These are phyloP conservation scores for Speoplatyrhinus poulsoni DNA, from an alignment of 2,113 vertebrate species.

Conservation along the genomic window DNA sequence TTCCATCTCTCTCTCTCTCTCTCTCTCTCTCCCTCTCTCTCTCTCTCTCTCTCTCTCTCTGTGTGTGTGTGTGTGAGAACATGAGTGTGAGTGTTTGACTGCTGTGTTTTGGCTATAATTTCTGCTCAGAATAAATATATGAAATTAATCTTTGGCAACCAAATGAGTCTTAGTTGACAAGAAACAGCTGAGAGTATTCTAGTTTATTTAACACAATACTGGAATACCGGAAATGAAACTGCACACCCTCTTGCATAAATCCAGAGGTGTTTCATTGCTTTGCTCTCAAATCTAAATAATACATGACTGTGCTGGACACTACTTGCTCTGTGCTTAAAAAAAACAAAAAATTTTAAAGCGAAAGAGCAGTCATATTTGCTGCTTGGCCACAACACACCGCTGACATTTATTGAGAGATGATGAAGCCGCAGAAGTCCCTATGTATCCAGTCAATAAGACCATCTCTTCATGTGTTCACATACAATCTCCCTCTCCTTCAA, in stretches of 20 bases:
- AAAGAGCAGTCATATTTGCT: neutral
- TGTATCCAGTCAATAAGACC: constrained; percentile 11
- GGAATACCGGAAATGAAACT: neutral
- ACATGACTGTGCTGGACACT: neutral
- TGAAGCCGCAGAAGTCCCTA: neutral
- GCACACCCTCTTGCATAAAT: neutral
- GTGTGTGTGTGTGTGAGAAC: neutral
- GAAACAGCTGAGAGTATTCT: constrained; percentile 1
- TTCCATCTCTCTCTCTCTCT: neutral
- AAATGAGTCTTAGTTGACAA: constrained; percentile 10
- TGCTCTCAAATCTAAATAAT: neutral
- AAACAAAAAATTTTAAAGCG: neutral
- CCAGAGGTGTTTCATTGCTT: neutral
- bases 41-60: constrained; percentile 10
- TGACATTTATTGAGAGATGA: constrained; percentile 10
- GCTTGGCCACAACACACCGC: neutral
- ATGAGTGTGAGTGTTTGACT: constrained; percentile 6
- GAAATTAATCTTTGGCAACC: constrained; percentile 27
- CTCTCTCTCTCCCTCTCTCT: no score
- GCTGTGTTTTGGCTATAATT: constrained; percentile 3
- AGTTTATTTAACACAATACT: neutral
- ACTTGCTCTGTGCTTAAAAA: neutral
- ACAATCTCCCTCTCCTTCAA: constrained; percentile 1
- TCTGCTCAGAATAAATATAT: constrained; percentile 11
- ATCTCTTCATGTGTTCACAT: constrained; percentile 2